Percentiles rank a stretch among this genome's conserved stretches.
phyloP scores from a whole-genome alignment of 1,140 invertebrate genomes.

The Chionoecetes opilio region DNA sequence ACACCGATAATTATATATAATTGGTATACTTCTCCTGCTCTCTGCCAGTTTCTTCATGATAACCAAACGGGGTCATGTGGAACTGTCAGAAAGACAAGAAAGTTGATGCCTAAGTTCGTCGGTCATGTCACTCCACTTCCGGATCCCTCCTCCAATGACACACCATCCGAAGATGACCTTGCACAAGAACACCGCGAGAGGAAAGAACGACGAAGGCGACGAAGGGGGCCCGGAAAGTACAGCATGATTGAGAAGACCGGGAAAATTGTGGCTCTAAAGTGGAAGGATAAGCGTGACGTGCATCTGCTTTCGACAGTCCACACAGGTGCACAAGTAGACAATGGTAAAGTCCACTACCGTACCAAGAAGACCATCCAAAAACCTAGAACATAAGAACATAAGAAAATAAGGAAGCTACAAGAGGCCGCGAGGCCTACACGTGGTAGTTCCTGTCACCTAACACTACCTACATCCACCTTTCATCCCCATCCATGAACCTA shows the following conservation, averaged over 20 bases:
- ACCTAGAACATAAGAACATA: too few species aligned
- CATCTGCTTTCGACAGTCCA: background rate
- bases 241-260: background rate
- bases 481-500: too few species aligned
- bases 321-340: background rate
- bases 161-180: too few species aligned
- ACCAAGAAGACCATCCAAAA: background rate
- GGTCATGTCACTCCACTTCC: background rate
- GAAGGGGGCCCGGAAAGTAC: too few species aligned
- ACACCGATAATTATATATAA: slow-evolving; percentile 84
- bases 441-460: too few species aligned
- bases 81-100: slow-evolving; percentile 8
- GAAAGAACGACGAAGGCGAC: too few species aligned
- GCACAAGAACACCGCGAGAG: too few species aligned
- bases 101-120: slow-evolving; percentile 22
- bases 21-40: slow-evolving; percentile 81
- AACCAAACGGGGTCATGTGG: slow-evolving; percentile 79
- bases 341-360: background rate
- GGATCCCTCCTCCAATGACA: too few species aligned
- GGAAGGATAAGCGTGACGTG: background rate
- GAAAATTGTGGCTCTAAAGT: background rate
- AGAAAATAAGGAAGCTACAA: too few species aligned
- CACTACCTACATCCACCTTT: too few species aligned
- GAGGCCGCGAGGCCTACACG: too few species aligned
- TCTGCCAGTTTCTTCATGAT: slow-evolving; percentile 82